Base-by-base conservation (phyloP, 2,888 invertebrate genomes). In the Ophioninae sp. region DNA sequence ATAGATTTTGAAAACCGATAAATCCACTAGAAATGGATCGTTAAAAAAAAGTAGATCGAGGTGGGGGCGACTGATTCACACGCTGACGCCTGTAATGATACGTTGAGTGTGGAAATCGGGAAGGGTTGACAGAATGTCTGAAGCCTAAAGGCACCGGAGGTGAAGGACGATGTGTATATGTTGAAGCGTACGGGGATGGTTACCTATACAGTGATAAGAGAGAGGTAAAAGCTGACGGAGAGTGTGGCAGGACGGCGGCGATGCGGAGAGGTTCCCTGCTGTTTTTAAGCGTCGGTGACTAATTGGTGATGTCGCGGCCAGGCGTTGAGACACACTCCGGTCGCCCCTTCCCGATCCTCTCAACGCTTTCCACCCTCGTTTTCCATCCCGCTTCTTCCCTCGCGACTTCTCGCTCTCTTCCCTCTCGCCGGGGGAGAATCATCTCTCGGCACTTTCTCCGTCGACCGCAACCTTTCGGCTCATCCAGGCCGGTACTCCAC, bases 291-390 rank as follows among this genome's bases (percentile, higher is more conserved):
- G 91, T 91, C 88, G 89, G 90, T 92, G 91, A 92, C 92, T 92
- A 92, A 93, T 93, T 92, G 92, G 91, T 90, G 91, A 92, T 92
- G 92, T 93, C 92, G 92, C 88, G 90, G 91, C 90, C 92, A 93
- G 92, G 91, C 92, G 89, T 90, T 89, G 91, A 91, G 90, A 90
- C 90, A 90, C 91, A 90, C 91, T 82, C 91, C 90, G 81, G 23
- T 85, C 85, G 85, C 81, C 85, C 86, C 85, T 86, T 83, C 81
- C 80, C 73, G 75, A 80, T 85, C 81, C 82, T 83, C 82, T 78
- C 79, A 59, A 79, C 72, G 78, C 79, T 76, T 75, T 61, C 39
- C 74, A 72, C 73, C 50, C 61, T 61, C 56, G 59, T 21, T 23
- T 23, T 56, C 76, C 59, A 37, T 82, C 79, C 77, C 77, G 59